Base-by-base conservation (phyloP, 1,140 invertebrate species). In the Lepidurus apus region DNA sequence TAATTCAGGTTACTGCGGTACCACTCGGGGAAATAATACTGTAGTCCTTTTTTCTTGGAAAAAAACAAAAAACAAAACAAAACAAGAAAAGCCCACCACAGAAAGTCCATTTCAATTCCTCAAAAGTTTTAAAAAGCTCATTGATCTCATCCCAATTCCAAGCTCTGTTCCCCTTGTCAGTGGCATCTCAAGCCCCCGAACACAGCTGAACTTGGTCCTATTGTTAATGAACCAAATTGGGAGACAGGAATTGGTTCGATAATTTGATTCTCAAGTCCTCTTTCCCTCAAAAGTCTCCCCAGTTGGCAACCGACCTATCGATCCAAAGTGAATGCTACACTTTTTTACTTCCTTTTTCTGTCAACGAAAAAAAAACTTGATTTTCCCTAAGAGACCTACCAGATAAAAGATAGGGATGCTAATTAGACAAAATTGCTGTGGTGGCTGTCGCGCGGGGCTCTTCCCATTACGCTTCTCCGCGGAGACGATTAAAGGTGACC, bases 241-340 rank as follows among this genome's bases (percentile, higher is more conserved):
- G 21, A 65, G 53, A 65, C 53, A 65, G 53, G 53, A 65, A 65
- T 65, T 65, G 53, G 53, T 65, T 65, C 53, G 53, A 65, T 65
- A 65, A 65, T 65, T 65, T 65, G 17, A 65, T 65, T 65, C 21
- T 17, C 53, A 65, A 65, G 53, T 65, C 21, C 13, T 65, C 13
- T 21, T 65, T 65, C 9, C 9, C 13, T 65, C 34, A 34, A 65
- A 65, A 65, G n/a, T 65, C 3, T 21, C 53, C 21, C 13, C 17
- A 65, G n/a, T 21, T 65, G 34, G 34, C 34, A 34, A 65, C 21
- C 53, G 53, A 65, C 21, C 53, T 65, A 17, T 65, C 53, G 9
- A 65, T 34, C 34, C 34, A 2, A 2, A 34, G 34, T 34, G 34
- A 65, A 65, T 65, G 53, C 53, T 65, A 21, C 13, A 65, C n/a